These are phyloP conservation scores for Eupelmus urozonus DNA, from an alignment of 2,888 invertebrate genomes.

Conservation along the genomic window DNA sequence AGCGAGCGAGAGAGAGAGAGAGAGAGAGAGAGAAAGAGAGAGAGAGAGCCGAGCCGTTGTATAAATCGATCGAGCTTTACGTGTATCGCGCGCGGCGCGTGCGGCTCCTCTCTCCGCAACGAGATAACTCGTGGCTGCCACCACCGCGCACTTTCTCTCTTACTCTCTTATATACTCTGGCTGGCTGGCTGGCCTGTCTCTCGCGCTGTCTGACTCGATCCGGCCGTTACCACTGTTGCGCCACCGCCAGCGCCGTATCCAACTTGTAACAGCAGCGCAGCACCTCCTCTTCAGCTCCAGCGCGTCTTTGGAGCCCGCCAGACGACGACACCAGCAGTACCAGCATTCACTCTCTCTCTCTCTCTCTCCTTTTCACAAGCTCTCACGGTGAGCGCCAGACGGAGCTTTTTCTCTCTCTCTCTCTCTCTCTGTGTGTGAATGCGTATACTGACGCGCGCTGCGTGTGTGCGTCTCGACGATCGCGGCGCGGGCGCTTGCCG, in stretches of 20 bases:
- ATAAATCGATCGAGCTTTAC: constrained; percentile 56
- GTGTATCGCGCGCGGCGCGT: constrained; percentile 21
- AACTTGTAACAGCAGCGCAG: background rate
- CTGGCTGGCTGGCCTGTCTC: too few relatives aligned
- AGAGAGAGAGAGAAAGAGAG: background rate
- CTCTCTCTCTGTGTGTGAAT: background rate
- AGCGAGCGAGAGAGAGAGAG: background rate
- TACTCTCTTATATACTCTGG: constrained; percentile 6
- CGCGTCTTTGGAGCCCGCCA: background rate
- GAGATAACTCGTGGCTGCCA: constrained; percentile 5
- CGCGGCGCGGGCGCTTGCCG: too few relatives aligned
- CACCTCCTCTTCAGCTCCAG: background rate
- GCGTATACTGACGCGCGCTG: too few relatives aligned
- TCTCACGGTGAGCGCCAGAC: too few relatives aligned
- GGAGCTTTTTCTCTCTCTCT: background rate
- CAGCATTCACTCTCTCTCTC: background rate
- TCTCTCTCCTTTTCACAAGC: too few relatives aligned
- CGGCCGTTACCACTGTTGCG: background rate
- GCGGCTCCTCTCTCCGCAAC: too few relatives aligned
- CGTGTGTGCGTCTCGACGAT: too few relatives aligned
- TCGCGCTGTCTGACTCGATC: background rate
- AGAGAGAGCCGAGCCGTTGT: constrained; percentile 30
- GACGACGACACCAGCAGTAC: background rate
- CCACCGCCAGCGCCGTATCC: background rate
- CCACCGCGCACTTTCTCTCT: background rate